A percentile compares a stretch with the other conserved stretches of the same genome.
Conservation (phyloP, 2,113 vertebrate species). For the Cervus canadensis region DNA sequence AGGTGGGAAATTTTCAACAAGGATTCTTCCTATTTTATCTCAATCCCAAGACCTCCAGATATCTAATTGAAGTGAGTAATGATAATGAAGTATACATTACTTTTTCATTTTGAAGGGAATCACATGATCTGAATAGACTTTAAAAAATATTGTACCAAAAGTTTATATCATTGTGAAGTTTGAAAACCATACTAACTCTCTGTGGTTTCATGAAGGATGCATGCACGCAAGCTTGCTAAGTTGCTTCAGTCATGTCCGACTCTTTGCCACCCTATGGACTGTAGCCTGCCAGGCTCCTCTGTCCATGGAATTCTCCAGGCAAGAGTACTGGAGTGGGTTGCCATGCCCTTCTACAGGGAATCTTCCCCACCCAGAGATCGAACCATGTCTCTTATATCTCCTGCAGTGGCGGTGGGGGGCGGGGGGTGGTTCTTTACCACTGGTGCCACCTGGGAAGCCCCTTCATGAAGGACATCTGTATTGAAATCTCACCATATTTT, state of each 20-base stretch:
- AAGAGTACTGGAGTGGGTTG: background rate
- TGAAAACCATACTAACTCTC: background rate
- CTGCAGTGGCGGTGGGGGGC: rapidly evolving
- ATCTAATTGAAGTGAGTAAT: background rate
- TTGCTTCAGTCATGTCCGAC: background rate
- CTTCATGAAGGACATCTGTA: background rate
- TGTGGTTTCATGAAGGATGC: background rate
- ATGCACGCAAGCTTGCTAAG: background rate
- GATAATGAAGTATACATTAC: background rate
- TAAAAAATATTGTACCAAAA: background rate
- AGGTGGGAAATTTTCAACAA: background rate
- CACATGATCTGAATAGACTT: background rate
- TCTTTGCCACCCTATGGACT: background rate
- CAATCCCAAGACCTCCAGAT: background rate
- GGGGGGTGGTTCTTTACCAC: background rate
- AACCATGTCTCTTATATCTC: background rate
- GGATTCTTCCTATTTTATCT: background rate
- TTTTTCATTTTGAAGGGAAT: background rate
- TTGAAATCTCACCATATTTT: background rate
- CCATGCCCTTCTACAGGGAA: background rate
- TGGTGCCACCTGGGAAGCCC: background rate
- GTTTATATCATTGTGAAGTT: background rate
- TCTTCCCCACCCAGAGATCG: background rate
- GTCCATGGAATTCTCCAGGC: background rate
- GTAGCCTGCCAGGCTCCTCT: background rate